A percentile compares a stretch with the other conserved stretches of the same genome.
These are phyloP conservation scores for Hetaerina americana DNA, from an alignment of 1,140 invertebrate species.

Conservation along the genomic window DNA sequence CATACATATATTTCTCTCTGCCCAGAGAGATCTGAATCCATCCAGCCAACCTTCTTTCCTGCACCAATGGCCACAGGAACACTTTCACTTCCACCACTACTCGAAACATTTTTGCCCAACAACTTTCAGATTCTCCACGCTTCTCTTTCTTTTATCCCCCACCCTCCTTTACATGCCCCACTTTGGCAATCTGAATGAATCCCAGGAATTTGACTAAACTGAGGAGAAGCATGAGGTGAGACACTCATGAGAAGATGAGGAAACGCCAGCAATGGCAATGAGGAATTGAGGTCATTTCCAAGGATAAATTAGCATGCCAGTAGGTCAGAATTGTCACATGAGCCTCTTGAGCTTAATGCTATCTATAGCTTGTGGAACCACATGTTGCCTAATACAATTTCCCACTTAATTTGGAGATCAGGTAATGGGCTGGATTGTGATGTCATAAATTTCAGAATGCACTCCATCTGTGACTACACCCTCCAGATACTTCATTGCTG, in stretches of 20 bases:
- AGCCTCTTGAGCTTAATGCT: no score
- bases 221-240: not conserved
- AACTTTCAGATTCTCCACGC: not conserved
- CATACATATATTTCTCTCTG: no score
- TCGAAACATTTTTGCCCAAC: not conserved
- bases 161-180: not conserved
- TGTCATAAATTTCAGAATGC: no score
- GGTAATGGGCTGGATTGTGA: no score
- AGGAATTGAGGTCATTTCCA: not conserved
- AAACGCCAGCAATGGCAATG: not conserved
- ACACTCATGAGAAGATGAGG: not conserved
- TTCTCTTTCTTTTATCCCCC: not conserved
- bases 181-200: not conserved
- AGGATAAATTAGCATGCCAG: not conserved
- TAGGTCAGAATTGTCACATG: not conserved
- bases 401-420: no score
- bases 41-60: no score
- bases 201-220: not conserved
- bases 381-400: no score
- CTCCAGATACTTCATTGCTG: no score
- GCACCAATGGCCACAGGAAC: not conserved
- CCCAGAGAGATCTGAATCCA: no score
- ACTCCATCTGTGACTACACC: no score
- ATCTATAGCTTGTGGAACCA: no score
- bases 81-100: not conserved